These are phyloP conservation scores for Heterotis niloticus DNA, from an alignment of 2,113 vertebrate species.

Conservation along the genomic window DNA sequence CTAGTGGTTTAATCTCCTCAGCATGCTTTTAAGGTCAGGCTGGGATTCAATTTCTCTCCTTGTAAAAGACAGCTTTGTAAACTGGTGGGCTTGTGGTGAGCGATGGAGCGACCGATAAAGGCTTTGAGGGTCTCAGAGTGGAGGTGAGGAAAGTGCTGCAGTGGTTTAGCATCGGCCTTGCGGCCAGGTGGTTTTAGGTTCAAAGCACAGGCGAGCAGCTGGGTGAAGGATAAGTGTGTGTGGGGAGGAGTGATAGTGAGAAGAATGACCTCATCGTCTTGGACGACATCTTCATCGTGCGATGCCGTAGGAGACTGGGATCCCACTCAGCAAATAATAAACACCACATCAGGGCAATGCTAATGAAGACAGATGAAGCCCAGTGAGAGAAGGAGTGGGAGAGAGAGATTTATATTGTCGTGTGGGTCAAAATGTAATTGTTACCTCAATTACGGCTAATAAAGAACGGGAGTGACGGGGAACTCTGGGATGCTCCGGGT, in stretches of 20 bases:
- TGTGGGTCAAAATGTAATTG: slow-evolving; percentile 57
- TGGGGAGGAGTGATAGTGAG: slow-evolving; percentile 5
- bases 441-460: slow-evolving; percentile 54
- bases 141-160: slow-evolving; percentile 25
- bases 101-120: background rate
- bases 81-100: background rate
- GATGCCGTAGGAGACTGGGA: slow-evolving; percentile 43
- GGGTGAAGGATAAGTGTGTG: background rate
- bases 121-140: background rate
- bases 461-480: slow-evolving; percentile 52
- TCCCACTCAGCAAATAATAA: slow-evolving; percentile 58
- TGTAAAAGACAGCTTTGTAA: slow-evolving; percentile 9
- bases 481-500: slow-evolving; percentile 50
- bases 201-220: background rate
- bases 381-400: slow-evolving; percentile 33
- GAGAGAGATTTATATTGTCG: slow-evolving; percentile 48
- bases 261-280: background rate
- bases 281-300: slow-evolving; percentile 34
- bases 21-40: slow-evolving; percentile 9
- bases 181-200: background rate
- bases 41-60: background rate
- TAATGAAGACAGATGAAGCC: slow-evolving; percentile 62
- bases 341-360: slow-evolving; percentile 50
- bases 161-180: background rate
- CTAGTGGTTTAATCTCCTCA: background rate